Evolutionary conservation across 92 coral and sea anemone species (phyloP), one percentile per base, ranked within the genome.

Genomic region (Scolanthus callimorphus): DNA sequence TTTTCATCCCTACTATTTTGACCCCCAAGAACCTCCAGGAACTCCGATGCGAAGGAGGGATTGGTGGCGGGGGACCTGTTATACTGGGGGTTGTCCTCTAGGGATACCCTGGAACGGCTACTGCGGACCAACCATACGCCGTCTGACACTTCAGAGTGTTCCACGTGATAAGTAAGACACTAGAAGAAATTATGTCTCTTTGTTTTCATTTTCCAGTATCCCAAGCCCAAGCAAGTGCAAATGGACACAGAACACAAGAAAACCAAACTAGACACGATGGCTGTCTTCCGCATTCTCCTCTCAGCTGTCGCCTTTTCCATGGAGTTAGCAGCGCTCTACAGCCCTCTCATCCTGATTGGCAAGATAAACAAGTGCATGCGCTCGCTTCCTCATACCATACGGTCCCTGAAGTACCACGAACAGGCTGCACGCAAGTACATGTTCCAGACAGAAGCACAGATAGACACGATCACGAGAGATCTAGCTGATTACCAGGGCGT

Each of bases 291-390:
- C 17, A 55, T 67, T 11, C 22, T 41, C 1, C 31, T 67, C 3
- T 51, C 41, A 27, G 43, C 44, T 17, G 17, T 67, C 4, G 38
- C 62, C 8, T 81, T 61, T 50, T 23, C 74, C 29, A 63, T 79
- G 30, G 82, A 81, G 59, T 53, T 82, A 49, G n/a, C 65, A 17
- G 78, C 85, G 20, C 38, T 86, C 44, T 86, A 77, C 78, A 76
- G 80, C 74, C 95, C 95, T 0, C 29, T 86, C 25, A 52, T 77
- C 8, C 56, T 77, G 30, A 22, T 86, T 52, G 89, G 88, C 3
- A 81, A 77, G 61, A 34, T 77, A 31, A 59, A 81, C 65, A 71
- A 86, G 22, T 61, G 58, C 6, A 38, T 67, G 11, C 4, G 11
- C 1, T 31, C 22, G 0, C 17, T 67, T 19, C 25, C 52, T 1